phyloP scores from a whole-genome alignment of 2,888 invertebrate species.

The Calameuta pallipes region DNA sequence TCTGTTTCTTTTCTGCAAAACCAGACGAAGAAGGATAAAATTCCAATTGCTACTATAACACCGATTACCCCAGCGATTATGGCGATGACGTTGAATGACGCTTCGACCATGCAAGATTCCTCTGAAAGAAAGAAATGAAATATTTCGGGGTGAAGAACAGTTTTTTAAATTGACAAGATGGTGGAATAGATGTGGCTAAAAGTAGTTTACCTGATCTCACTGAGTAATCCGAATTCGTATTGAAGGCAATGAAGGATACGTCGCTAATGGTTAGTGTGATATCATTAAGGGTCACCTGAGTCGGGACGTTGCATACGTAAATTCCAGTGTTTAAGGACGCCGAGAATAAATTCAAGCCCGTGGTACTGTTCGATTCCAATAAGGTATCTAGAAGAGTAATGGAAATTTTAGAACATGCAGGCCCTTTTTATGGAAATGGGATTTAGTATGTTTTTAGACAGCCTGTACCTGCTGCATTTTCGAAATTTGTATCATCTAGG shows the following conservation, averaged over 20 bases:
- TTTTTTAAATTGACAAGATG: not conserved
- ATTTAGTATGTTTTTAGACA: not conserved
- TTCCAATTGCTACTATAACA: conserved; percentile 20
- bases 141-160: not conserved
- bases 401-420: not conserved
- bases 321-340: conserved; percentile 23
- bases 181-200: not conserved
- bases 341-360: conserved; percentile 32
- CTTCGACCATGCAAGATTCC: conserved; percentile 29
- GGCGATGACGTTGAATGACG: conserved; percentile 22
- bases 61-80: conserved; percentile 35
- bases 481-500: conserved; percentile 29
- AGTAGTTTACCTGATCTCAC: conserved; percentile 32
- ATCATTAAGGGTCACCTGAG: conserved; percentile 15
- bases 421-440: not conserved
- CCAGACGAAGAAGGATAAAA: conserved; percentile 17
- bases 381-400: conserved; percentile 15
- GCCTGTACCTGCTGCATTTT: conserved; percentile 26
- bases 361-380: conserved; percentile 11
- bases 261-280: conserved; percentile 31
- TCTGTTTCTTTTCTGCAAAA: conserved; percentile 7
- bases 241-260: conserved; percentile 42
- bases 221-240: conserved; percentile 22
- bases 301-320: conserved; percentile 31
- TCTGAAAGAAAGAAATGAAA: conserved; percentile 25